These are phyloP conservation scores for Cladorhizidae sp. DNA, from an alignment of 37 sponge, comb jelly and placozoan species.

Conservation along the genomic window DNA sequence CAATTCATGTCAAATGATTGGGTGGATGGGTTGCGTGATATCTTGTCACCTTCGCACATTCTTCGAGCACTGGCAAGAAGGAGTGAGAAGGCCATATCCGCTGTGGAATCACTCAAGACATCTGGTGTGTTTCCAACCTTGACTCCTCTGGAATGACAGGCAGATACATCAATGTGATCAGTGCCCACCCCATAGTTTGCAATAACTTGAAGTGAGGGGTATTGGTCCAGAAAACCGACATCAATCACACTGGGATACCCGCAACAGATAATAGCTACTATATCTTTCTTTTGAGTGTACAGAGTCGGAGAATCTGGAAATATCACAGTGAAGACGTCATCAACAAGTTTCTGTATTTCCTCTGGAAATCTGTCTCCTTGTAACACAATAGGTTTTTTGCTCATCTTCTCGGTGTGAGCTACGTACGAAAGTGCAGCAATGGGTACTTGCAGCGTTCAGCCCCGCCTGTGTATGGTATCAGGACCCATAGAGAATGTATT, in stretches of 20 bases:
- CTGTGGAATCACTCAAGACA: constrained; percentile 73
- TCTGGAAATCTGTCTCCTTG: background rate
- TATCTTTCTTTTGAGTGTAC: constrained; percentile 6
- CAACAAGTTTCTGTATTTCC: constrained; percentile 1
- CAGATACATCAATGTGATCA: constrained; percentile 62
- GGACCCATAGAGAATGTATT: too few relatives aligned
- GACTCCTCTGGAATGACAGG: constrained; percentile 36
- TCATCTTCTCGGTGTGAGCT: too few relatives aligned
- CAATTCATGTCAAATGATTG: constrained; percentile 17
- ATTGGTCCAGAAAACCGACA: background rate
- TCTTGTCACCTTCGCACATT: constrained; percentile 59
- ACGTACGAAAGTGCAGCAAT: too few relatives aligned
- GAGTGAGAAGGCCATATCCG: constrained; percentile 75
- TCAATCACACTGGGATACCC: background rate
- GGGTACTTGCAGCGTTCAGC: too few relatives aligned
- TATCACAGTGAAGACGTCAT: constrained; percentile 22
- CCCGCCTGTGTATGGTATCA: too few relatives aligned
- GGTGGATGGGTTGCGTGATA: constrained; percentile 7
- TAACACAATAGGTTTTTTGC: background rate
- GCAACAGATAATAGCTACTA: background rate
- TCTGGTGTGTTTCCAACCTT: constrained; percentile 72
- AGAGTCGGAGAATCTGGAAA: background rate
- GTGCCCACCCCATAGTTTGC: constrained; percentile 44
- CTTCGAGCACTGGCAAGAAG: constrained; percentile 63
- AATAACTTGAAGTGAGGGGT: constrained; percentile 28